A percentile compares a stretch with the other conserved stretches of the same genome.
Evolutionary conservation across 2,888 invertebrate genomes (phyloP).

Genomic region (Epirrhoe tristata): DNA sequence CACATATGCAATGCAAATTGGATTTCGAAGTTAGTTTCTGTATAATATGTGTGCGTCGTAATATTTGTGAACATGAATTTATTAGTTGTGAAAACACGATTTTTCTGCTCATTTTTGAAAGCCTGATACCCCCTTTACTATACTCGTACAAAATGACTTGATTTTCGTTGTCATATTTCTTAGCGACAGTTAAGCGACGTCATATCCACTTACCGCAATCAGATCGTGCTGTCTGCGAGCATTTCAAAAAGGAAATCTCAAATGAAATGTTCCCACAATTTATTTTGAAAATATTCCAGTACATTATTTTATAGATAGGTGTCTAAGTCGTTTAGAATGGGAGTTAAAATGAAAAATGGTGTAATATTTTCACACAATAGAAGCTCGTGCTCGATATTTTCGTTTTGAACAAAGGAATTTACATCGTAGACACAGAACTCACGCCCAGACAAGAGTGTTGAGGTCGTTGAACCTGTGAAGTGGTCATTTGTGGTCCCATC

Average conservation of each 20-base stretch:
- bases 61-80: too few species aligned
- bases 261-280: neutral
- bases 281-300: neutral
- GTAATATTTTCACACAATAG: conserved; percentile 28
- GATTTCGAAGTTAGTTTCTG: too few species aligned
- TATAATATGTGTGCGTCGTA: too few species aligned
- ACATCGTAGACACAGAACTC: conserved; percentile 32
- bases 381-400: conserved; percentile 35
- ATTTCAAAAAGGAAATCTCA: conserved; percentile 16
- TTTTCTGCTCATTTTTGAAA: too few species aligned
- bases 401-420: conserved; percentile 37
- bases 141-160: neutral
- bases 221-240: conserved; percentile 15
- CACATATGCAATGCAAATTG: too few species aligned
- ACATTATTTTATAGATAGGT: conserved; percentile 2
- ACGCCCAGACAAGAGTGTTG: conserved; percentile 29
- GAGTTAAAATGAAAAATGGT: conserved; percentile 34
- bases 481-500: conserved; percentile 32
- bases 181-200: conserved; percentile 23
- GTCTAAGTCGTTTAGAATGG: conserved; percentile 12
- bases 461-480: conserved; percentile 39
- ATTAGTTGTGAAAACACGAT: too few species aligned
- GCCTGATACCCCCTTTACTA: too few species aligned
- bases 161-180: conserved; percentile 12
- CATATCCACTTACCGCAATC: conserved; percentile 28